These are phyloP conservation scores for Tragelaphus eurycerus DNA, from an alignment of 2,797 vertebrate genomes.

Conservation along the genomic window DNA sequence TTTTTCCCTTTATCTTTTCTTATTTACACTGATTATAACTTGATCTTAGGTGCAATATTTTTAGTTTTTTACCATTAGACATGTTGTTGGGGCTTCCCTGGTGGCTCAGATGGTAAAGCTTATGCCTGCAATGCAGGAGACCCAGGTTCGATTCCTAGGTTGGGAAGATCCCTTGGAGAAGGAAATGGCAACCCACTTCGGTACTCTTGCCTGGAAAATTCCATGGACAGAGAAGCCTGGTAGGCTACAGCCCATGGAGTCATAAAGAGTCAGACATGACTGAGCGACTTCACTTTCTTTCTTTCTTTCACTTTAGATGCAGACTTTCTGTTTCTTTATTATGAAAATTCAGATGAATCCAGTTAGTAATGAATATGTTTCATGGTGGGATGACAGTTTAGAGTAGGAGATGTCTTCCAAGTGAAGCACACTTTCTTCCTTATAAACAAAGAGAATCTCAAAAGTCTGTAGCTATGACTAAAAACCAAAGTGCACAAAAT, in stretches of 20 bases:
- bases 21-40: neutral
- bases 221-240: neutral
- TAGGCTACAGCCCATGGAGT: neutral
- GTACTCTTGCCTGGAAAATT: neutral
- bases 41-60: neutral
- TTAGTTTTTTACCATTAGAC: neutral
- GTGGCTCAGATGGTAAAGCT: neutral
- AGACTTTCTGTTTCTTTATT: neutral
- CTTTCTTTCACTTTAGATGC: neutral
- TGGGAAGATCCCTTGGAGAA: neutral
- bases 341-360: neutral
- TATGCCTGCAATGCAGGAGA: neutral
- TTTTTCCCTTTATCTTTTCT: neutral
- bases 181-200: rapidly evolving
- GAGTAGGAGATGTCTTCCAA: neutral
- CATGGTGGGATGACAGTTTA: neutral
- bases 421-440: neutral
- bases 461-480: rapidly evolving
- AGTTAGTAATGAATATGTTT: neutral
- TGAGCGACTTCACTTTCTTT: neutral
- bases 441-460: neutral
- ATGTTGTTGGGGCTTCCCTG: neutral
- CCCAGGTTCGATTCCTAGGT: neutral
- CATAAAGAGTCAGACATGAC: neutral
- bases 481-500: neutral